These are phyloP conservation scores for Condylura cristata DNA, from an alignment of 2,113 vertebrate genomes.

Conservation along the genomic window DNA sequence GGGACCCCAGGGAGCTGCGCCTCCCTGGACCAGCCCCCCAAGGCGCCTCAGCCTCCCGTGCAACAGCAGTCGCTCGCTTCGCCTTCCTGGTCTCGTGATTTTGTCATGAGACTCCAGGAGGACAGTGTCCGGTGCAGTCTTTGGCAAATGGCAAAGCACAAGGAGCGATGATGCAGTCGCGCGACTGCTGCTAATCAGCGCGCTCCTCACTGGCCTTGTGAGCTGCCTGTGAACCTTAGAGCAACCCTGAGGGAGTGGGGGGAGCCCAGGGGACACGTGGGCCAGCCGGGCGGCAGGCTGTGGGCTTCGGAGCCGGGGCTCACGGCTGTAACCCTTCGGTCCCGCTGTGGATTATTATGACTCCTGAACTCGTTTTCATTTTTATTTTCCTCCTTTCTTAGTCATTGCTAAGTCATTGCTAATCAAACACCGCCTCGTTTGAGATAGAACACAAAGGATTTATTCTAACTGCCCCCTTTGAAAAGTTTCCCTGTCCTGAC, in stretches of 20 bases:
- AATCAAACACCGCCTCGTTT: neutral
- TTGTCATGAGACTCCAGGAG: neutral
- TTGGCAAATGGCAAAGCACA: neutral
- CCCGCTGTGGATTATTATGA: neutral
- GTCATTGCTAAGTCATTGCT: neutral
- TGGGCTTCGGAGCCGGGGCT: neutral
- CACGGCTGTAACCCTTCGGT: neutral
- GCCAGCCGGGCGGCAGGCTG: too few relatives aligned
- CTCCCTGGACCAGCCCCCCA: too few relatives aligned
- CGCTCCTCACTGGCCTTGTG: too few relatives aligned
- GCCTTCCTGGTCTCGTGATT: neutral
- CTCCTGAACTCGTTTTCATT: neutral
- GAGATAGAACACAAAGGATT: neutral
- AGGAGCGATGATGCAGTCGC: neutral
- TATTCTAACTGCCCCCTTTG: neutral
- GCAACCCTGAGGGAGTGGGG: neutral
- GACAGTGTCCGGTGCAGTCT: neutral
- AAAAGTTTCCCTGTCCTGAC: neutral
- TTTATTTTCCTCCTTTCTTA: neutral
- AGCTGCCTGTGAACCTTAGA: too few relatives aligned
- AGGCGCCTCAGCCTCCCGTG: neutral
- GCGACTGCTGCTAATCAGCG: accelerated
- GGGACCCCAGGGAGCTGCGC: neutral
- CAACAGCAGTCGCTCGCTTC: neutral
- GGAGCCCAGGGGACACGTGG: too few relatives aligned